These are phyloP conservation scores for Merodon equestris DNA, from an alignment of 2,888 invertebrate genomes.

Conservation along the genomic window DNA sequence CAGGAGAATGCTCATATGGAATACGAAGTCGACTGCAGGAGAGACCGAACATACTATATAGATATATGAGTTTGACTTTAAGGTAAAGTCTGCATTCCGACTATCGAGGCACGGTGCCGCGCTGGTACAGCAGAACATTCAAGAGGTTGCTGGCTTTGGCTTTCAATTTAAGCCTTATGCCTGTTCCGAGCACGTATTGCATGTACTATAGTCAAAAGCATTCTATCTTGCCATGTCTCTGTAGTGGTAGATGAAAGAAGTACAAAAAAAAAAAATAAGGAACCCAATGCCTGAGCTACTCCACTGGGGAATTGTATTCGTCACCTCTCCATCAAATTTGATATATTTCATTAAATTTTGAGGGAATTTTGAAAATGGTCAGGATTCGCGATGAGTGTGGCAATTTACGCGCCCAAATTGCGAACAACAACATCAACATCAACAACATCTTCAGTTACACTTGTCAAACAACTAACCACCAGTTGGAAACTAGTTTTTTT, in stretches of 20 bases:
- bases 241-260: neutral
- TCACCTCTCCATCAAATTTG: slow-evolving; percentile 29
- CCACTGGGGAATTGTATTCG: slow-evolving; percentile 35
- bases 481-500: slow-evolving; percentile 52
- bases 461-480: slow-evolving; percentile 57
- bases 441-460: slow-evolving; percentile 58
- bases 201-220: too few species aligned
- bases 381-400: slow-evolving; percentile 1
- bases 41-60: neutral
- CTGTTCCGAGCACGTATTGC: too few species aligned
- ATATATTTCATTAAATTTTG: too few species aligned
- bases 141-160: slow-evolving; percentile 66
- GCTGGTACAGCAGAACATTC: slow-evolving; percentile 57
- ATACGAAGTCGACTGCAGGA: slow-evolving; percentile 29
- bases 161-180: slow-evolving; percentile 61
- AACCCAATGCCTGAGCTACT: too few species aligned
- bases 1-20: slow-evolving; percentile 50
- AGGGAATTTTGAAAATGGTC: slow-evolving; percentile 42
- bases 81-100: slow-evolving; percentile 62
- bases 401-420: slow-evolving; percentile 59
- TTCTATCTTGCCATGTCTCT: neutral
- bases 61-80: too few species aligned
- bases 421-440: slow-evolving; percentile 41
- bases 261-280: neutral
- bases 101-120: slow-evolving; percentile 25